A percentile compares a stretch with the other conserved stretches of the same genome.
Evolutionary conservation across 2,888 invertebrate species (phyloP).

Genomic region (Calameuta idolon): DNA sequence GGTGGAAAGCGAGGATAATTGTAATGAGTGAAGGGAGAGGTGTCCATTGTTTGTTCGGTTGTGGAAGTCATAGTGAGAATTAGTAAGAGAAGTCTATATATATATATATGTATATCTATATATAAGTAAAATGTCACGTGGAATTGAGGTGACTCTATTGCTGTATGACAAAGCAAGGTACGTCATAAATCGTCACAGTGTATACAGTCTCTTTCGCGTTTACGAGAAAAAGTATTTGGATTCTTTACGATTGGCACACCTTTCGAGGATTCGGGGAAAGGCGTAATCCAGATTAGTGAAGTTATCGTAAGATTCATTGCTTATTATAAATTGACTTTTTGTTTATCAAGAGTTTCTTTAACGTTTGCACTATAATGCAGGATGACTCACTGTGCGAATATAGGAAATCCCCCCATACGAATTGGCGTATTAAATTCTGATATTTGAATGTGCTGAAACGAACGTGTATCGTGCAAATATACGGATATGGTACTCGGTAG

Average conservation of each 20-base stretch:
- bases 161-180: background rate
- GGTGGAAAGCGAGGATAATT: background rate
- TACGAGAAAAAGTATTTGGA: background rate
- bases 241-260: background rate
- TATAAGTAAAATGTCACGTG: background rate
- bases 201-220: background rate
- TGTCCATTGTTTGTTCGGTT: background rate
- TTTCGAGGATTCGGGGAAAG: background rate
- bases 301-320: background rate
- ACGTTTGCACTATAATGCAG: slow-evolving; percentile 41
- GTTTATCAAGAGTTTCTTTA: slow-evolving; percentile 34
- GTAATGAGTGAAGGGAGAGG: background rate
- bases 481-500: background rate
- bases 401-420: slow-evolving; percentile 39
- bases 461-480: background rate
- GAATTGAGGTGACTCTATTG: background rate
- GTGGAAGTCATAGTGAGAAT: background rate
- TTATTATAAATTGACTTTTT: slow-evolving; percentile 3
- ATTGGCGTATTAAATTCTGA: slow-evolving; percentile 41
- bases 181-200: background rate
- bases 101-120: background rate
- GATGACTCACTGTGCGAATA: slow-evolving; percentile 38
- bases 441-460: slow-evolving; percentile 29
- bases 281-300: background rate
- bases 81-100: background rate